Conservation (phyloP, 2,797 vertebrate genomes). For the Sebastes umbrosus region DNA sequence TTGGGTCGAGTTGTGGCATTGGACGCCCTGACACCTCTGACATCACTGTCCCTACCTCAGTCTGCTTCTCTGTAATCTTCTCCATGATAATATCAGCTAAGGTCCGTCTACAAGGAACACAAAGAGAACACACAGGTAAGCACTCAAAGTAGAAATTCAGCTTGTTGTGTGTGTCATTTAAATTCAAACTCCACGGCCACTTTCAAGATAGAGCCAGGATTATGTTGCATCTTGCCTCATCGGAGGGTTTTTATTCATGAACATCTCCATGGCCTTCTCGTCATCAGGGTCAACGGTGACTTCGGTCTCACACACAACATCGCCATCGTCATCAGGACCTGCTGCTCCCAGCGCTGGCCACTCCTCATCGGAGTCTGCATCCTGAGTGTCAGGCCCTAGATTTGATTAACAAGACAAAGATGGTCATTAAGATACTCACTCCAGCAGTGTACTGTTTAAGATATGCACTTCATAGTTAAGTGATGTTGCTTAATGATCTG, state of each 20-base stretch:
- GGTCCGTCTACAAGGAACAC: slow-evolving; percentile 82
- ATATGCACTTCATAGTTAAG: neutral
- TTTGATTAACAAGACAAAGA: neutral
- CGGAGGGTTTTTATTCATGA: slow-evolving; percentile 97
- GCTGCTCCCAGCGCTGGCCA: slow-evolving; percentile 89
- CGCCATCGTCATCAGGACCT: slow-evolving; percentile 52
- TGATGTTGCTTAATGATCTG: neutral
- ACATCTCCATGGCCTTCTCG: slow-evolving; percentile 93
- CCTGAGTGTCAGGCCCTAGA: slow-evolving; percentile 75
- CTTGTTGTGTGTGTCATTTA: accelerated
- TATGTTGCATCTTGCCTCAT: slow-evolving; percentile 80
- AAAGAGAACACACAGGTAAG: neutral
- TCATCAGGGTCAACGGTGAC: slow-evolving; percentile 88
- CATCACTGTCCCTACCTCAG: slow-evolving; percentile 92
- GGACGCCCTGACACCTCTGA: slow-evolving; percentile 90
- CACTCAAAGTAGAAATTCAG: neutral
- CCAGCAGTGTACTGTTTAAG: neutral
- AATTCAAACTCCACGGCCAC: neutral
- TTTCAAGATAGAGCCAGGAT: neutral
- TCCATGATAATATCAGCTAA: slow-evolving; percentile 98
- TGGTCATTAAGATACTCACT: neutral
- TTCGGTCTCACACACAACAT: slow-evolving; percentile 72
- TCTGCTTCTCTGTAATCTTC: slow-evolving; percentile 98
- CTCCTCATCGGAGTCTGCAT: slow-evolving; percentile 89
- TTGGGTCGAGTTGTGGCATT: slow-evolving; percentile 90